Base-by-base conservation (phyloP, 1,140 invertebrate genomes). In the Heliconius congener region DNA sequence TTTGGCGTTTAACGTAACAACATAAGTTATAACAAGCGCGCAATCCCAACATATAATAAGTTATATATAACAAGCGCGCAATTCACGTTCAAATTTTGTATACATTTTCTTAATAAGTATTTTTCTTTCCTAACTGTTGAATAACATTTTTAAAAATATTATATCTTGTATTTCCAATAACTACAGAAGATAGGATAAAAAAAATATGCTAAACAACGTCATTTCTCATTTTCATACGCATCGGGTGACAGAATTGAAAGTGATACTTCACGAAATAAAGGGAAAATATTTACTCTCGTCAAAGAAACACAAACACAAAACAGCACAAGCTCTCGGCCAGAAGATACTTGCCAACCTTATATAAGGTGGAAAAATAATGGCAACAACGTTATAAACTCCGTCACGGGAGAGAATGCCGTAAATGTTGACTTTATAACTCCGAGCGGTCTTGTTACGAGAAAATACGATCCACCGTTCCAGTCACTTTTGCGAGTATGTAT, bases 401-500 rank as follows among this genome's bases (percentile, higher is more conserved):
- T 66, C 23, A 66, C 60, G 60, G 60, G 13, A 30, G 60, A 66
- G 60, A 66, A 11, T 66, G 60, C 60, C 60, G 27, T 66, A 66
- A 66, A 66, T 66, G 27, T 66, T 66, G 30, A 66, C 60, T 66
- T 66, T 66, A 66, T 30, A 66, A 30, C 60, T 11, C 60, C 60
- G 60, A 66, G 60, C 60, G 60, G 60, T 66, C 60, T 66, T 66
- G 60, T 66, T 66, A 66, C 60, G 60, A 66, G 60, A 66, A 66
- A 66, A 66, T 66, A 30, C 60, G 30, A 66, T 66, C 4, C 60
- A 16, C 60, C 13, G 30, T 66, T 66, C 60, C 27, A 66, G 23
- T 60, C 30, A 27, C 50, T 27, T 60, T n/a, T 27, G 57, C 57
- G 13, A 27, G 23, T 60, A 60, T 13, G 8, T 60, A 27, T 30